Evolutionary conservation across 2,797 vertebrate genomes (phyloP).

Genomic region (Enoplosus armatus): DNA sequence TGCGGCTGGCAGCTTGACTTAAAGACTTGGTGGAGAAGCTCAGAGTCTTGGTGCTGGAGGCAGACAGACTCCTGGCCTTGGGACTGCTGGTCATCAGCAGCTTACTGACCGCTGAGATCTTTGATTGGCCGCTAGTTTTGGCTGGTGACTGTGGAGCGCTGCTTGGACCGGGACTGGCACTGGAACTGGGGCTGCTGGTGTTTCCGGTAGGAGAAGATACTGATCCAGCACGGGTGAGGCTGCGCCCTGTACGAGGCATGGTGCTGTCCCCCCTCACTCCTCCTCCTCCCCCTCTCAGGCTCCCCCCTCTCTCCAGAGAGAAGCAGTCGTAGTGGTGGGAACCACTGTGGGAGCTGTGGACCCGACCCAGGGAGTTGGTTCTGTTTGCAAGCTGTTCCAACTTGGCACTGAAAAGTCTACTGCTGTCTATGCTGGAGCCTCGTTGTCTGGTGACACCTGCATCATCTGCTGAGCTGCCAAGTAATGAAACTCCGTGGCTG

Average conservation of each 20-base stretch:
- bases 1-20: constrained; percentile 92
- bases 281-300: constrained; percentile 87
- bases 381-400: constrained; percentile 94
- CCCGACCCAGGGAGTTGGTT: constrained; percentile 93
- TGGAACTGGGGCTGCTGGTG: constrained; percentile 61
- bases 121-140: constrained; percentile 89
- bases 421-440: constrained; percentile 89
- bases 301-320: constrained; percentile 93
- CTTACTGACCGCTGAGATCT: constrained; percentile 97
- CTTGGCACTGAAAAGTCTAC: constrained; percentile 95
- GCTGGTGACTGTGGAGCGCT: constrained; percentile 88
- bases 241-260: constrained; percentile 92
- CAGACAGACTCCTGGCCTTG: constrained; percentile 92
- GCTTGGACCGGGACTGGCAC: constrained; percentile 61
- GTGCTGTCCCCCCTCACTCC: constrained; percentile 89
- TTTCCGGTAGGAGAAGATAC: constrained; percentile 83
- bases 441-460: constrained; percentile 66
- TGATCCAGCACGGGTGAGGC: constrained; percentile 87
- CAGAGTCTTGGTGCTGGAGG: constrained; percentile 94
- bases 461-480: constrained; percentile 86
- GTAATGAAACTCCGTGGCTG: constrained; percentile 80
- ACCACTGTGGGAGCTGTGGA: constrained; percentile 77
- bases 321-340: constrained; percentile 93
- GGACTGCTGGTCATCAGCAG: constrained; percentile 96
- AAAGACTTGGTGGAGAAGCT: constrained; percentile 98